Evolutionary conservation across 2,888 invertebrate genomes (phyloP).

Genomic region (Mycogona germanica): DNA sequence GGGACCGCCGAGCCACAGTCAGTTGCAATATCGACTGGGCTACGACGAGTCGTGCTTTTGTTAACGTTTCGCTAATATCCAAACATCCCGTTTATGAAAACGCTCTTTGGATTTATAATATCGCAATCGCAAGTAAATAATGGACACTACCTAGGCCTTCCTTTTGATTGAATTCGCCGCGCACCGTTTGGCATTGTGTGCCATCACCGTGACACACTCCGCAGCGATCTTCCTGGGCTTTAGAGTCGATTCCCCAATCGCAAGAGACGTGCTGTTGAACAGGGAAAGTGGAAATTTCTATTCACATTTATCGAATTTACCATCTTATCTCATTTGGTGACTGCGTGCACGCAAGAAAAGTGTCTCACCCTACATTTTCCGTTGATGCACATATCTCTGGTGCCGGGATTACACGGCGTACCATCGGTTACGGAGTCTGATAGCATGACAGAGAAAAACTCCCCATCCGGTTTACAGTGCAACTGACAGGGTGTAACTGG

Average conservation of each 20-base stretch:
- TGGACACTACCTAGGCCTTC: slow-evolving; percentile 38
- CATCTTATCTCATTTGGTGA: not conserved
- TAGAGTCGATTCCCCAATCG: slow-evolving; percentile 75
- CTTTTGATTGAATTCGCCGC: slow-evolving; percentile 43
- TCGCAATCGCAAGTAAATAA: no score
- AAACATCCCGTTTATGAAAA: no score
- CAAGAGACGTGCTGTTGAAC: slow-evolving; percentile 74
- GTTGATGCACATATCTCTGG: slow-evolving; percentile 70
- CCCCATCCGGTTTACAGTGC: slow-evolving; percentile 63
- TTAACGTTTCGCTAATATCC: no score
- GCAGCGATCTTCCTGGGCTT: slow-evolving; percentile 65
- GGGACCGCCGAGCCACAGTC: no score
- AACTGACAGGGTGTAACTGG: slow-evolving; percentile 56
- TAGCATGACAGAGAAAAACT: slow-evolving; percentile 58
- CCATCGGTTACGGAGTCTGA: slow-evolving; percentile 67
- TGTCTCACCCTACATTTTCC: slow-evolving; percentile 55
- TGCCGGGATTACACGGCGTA: slow-evolving; percentile 68
- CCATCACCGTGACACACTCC: slow-evolving; percentile 78
- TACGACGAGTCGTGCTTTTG: no score
- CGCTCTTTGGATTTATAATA: no score
- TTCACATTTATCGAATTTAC: not conserved
- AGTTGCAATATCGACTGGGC: no score
- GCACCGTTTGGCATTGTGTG: slow-evolving; percentile 59
- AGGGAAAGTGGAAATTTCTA: no score
- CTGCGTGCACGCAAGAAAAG: no score